Percentiles rank a stretch among this genome's conserved stretches.
These are phyloP conservation scores for Camelus dromedarius DNA, from an alignment of 2,113 vertebrate genomes.

Conservation along the genomic window DNA sequence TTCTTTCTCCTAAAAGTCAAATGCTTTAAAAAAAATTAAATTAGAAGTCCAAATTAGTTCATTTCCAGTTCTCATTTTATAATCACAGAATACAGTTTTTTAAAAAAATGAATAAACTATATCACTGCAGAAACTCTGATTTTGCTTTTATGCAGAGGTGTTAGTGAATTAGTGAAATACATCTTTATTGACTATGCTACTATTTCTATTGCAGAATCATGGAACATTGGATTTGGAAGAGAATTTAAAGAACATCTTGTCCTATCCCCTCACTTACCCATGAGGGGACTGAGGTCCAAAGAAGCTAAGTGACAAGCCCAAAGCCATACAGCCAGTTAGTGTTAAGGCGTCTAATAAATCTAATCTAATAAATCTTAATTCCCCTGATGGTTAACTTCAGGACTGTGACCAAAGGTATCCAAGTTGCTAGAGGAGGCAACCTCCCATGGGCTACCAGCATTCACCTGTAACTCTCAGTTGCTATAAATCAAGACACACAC, in stretches of 20 bases:
- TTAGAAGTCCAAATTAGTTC: background rate
- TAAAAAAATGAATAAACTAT: background rate
- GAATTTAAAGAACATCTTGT: background rate
- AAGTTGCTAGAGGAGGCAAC: background rate
- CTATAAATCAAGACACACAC: background rate
- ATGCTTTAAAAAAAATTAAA: background rate
- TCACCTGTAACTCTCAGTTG: background rate
- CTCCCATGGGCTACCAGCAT: background rate
- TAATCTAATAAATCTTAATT: too few species aligned
- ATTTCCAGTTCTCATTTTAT: constrained; percentile 35
- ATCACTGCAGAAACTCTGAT: background rate
- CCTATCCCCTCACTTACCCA: background rate
- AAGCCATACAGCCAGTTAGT: background rate
- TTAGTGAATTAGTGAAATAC: background rate
- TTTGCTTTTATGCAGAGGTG: background rate
- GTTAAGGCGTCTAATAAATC: background rate
- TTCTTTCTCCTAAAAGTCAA: constrained; percentile 25
- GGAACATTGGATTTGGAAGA: background rate
- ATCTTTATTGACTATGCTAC: background rate
- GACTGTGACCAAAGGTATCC: background rate
- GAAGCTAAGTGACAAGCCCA: background rate
- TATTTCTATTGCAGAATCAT: background rate
- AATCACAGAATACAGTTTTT: background rate
- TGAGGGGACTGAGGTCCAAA: background rate
- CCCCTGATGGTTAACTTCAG: background rate